phyloP scores from a whole-genome alignment of 2,888 invertebrate genomes.

The Petrolisthes cinctipes region DNA sequence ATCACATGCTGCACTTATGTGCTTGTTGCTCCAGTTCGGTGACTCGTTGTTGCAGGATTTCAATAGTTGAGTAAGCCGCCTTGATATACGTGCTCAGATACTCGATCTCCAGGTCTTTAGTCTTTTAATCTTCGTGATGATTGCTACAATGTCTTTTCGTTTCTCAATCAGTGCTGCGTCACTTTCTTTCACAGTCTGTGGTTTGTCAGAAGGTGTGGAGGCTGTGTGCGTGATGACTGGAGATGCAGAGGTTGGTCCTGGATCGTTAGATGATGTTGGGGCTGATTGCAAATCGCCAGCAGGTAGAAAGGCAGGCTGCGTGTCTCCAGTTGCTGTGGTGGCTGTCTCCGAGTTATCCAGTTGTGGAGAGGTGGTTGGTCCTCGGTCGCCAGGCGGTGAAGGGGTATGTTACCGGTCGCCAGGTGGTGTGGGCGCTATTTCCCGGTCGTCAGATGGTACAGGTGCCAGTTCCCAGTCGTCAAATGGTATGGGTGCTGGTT shows the following conservation, averaged over 20 bases:
- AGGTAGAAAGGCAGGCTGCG: constrained; percentile 1
- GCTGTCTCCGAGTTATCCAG: constrained; percentile 4
- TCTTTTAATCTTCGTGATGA: not conserved
- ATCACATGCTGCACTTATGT: not conserved
- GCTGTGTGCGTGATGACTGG: constrained; percentile 4
- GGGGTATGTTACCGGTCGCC: not conserved
- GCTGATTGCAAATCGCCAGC: not conserved
- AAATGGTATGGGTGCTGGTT: not conserved
- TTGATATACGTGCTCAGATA: not conserved
- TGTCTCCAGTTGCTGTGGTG: not conserved
- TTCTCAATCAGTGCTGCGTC: not conserved
- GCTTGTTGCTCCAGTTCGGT: constrained; percentile 4
- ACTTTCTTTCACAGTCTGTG: constrained; percentile 4
- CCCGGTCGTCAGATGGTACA: not conserved
- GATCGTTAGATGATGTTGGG: not conserved
- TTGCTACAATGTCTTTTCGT: not conserved
- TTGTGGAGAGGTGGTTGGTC: not conserved
- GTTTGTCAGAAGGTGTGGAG: not conserved
- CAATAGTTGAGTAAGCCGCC: constrained; percentile 7
- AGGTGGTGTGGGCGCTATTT: not conserved
- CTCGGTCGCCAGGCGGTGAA: not conserved
- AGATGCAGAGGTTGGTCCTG: not conserved
- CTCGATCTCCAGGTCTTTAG: constrained; percentile 4
- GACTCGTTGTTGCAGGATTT: constrained; percentile 1
- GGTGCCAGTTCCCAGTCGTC: not conserved